A percentile compares a stretch with the other conserved stretches of the same genome.
Conservation (phyloP, 2,113 vertebrate genomes). For the Scytalopus superciliaris region DNA sequence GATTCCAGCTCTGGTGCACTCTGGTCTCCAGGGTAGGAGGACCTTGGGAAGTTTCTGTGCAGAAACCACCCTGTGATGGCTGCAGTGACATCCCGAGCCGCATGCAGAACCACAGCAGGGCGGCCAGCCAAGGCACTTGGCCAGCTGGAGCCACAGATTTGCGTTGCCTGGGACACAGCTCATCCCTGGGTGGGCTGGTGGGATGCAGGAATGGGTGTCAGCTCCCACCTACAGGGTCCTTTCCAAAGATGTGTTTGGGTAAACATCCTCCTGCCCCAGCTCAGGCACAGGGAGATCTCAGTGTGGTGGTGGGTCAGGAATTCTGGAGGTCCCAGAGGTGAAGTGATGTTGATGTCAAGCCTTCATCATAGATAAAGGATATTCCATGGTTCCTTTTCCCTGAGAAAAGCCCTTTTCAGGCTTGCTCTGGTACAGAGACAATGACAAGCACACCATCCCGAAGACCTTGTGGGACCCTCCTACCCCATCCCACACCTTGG, state of each 20-base stretch:
- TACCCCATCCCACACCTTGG: neutral
- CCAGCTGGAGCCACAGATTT: neutral
- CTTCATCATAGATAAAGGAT: neutral
- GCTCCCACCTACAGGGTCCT: neutral
- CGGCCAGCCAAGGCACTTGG: neutral
- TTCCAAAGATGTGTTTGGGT: neutral
- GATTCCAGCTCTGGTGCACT: neutral
- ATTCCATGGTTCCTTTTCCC: neutral
- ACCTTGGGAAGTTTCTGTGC: neutral
- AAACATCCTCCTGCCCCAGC: neutral
- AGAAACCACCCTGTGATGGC: neutral
- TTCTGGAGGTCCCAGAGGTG: neutral
- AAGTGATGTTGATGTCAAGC: neutral
- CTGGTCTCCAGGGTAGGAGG: neutral
- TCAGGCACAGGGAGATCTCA: neutral
- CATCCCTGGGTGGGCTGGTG: neutral
- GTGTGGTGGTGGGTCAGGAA: fast-evolving
- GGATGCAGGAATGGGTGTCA: neutral
- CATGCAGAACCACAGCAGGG: neutral
- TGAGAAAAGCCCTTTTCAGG: neutral
- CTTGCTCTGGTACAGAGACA: neutral
- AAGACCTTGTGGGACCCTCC: neutral
- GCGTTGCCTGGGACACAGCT: neutral
- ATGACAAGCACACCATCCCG: fast-evolving
- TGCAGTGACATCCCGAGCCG: neutral